Conservation (phyloP, 2,888 invertebrate species). For the Pammene fasciana region DNA sequence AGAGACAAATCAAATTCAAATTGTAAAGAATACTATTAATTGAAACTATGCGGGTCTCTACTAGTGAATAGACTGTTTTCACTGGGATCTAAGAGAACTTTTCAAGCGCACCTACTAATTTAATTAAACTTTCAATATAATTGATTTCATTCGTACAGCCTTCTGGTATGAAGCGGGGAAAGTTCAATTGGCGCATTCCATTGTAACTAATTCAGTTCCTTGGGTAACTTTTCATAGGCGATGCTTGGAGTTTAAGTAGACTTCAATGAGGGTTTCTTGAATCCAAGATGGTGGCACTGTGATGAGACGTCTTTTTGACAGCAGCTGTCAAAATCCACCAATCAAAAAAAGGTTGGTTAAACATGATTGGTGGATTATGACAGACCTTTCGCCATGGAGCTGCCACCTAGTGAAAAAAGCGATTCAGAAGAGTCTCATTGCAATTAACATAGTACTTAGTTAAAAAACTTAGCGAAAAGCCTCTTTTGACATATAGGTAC, state of each 20-base stretch:
- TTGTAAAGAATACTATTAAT: neutral
- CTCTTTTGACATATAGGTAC: too few relatives aligned
- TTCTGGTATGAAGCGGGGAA: constrained; percentile 16
- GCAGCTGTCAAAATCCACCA: too few relatives aligned
- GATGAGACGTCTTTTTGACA: too few relatives aligned
- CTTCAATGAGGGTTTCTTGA: too few relatives aligned
- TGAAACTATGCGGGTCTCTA: neutral
- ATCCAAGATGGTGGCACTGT: too few relatives aligned
- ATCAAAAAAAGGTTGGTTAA: too few relatives aligned
- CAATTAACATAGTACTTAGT: too few relatives aligned
- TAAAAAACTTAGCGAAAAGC: too few relatives aligned
- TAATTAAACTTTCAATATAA: constrained; percentile 57
- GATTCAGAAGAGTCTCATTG: too few relatives aligned
- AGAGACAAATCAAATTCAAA: neutral
- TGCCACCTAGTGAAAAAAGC: too few relatives aligned
- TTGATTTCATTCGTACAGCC: constrained; percentile 47
- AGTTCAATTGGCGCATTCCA: constrained; percentile 30
- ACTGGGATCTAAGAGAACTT: constrained; percentile 44
- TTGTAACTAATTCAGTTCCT: constrained; percentile 29
- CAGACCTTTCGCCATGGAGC: too few relatives aligned
- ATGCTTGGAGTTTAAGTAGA: neutral
- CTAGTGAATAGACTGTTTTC: constrained; percentile 3
- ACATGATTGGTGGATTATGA: too few relatives aligned
- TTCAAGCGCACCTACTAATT: constrained; percentile 48
- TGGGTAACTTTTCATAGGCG: constrained; percentile 12